These are phyloP conservation scores for Poecile atricapillus DNA, from an alignment of 2,113 vertebrate genomes.

Conservation along the genomic window DNA sequence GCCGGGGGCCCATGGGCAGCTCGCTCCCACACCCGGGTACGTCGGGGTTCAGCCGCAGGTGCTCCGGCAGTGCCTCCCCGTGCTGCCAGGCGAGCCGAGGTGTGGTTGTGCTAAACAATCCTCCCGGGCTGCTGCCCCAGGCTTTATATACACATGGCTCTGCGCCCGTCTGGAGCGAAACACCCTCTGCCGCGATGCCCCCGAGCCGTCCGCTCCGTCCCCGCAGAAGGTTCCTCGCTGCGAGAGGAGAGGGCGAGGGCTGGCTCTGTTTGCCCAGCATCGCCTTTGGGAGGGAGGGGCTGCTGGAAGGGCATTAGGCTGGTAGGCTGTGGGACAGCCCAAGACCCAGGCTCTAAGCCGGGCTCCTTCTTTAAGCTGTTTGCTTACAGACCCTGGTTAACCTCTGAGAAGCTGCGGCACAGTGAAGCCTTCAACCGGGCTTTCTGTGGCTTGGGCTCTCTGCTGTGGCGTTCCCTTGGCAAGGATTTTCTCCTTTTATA, in stretches of 20 bases:
- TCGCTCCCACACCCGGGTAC: accelerated
- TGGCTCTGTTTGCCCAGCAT: constrained; percentile 7
- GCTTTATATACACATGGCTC: constrained; percentile 14
- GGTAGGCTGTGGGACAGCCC: background rate
- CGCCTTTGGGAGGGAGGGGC: constrained; percentile 26
- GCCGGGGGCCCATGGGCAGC: constrained; percentile 32
- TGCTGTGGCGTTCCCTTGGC: background rate
- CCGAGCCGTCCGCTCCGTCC: background rate
- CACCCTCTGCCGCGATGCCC: background rate
- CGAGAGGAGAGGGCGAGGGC: background rate
- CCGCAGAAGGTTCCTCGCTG: background rate
- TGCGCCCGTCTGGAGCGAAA: background rate
- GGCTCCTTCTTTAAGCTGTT: constrained; percentile 57
- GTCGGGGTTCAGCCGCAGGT: background rate
- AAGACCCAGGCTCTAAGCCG: constrained; percentile 32
- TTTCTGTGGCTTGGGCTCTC: background rate
- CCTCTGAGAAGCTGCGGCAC: constrained; percentile 28
- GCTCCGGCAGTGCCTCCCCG: background rate
- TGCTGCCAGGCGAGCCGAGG: background rate
- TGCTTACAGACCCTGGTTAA: constrained; percentile 57
- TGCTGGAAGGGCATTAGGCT: constrained; percentile 13
- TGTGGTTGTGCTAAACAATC: background rate
- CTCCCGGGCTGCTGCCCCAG: background rate
- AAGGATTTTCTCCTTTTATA: constrained; percentile 23
- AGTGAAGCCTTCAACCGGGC: background rate